Evolutionary conservation across 2,888 invertebrate genomes (phyloP).

Genomic region (Amphipyra berbera): DNA sequence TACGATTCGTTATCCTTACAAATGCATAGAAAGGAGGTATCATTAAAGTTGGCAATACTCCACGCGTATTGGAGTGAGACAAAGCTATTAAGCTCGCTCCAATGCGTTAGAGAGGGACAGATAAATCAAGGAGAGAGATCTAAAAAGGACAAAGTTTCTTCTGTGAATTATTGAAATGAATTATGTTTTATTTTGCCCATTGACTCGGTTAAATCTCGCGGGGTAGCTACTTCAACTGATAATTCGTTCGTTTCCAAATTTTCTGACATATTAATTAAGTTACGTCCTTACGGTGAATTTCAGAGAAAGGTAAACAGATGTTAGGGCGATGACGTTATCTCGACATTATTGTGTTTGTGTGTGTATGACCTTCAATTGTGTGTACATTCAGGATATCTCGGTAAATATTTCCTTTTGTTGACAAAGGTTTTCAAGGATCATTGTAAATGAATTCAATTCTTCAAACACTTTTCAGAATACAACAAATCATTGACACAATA

Average conservation of each 20-base stretch:
- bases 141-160: conserved; percentile 75
- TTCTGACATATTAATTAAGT: conserved; percentile 68
- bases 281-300: conserved; percentile 26
- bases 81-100: conserved; percentile 51
- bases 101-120: conserved; percentile 56
- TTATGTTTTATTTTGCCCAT: conserved; percentile 81
- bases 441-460: too few species aligned
- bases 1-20: conserved; percentile 49
- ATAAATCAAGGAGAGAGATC: conserved; percentile 55
- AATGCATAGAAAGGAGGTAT: conserved; percentile 78
- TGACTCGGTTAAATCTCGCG: conserved; percentile 58
- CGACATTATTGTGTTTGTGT: neutral
- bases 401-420: neutral
- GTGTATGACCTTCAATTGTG: neutral
- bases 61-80: conserved; percentile 69
- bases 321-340: conserved; percentile 6
- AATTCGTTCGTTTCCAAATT: conserved; percentile 66
- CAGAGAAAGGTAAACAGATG: conserved; percentile 17
- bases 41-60: conserved; percentile 76
- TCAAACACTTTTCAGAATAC: too few species aligned
- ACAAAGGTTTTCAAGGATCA: neutral
- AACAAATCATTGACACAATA: too few species aligned
- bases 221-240: conserved; percentile 60
- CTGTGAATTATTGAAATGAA: conserved; percentile 80
- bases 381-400: neutral